Base-by-base conservation (phyloP, 2,888 invertebrate genomes). In the Agrotis ipsilon region DNA sequence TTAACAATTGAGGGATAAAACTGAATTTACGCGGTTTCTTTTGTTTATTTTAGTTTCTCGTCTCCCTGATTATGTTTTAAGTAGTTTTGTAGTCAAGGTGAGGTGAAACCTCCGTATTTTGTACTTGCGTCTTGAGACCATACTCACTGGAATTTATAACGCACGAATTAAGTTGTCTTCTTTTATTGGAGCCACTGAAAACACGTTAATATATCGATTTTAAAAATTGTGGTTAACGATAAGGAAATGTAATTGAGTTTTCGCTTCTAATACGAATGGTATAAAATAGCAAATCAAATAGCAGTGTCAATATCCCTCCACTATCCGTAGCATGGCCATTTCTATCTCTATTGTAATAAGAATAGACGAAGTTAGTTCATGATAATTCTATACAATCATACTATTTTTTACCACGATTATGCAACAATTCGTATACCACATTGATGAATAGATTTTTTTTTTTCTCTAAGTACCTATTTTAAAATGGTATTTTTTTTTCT, bases 1-100 rank as follows among this genome's bases (percentile, higher is more conserved):
- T 82, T 79, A 60, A 68, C 66, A 82, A 69, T 68, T 52, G 67
- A 51, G 58, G 16, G 51, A 68, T 66, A 52, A 57, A 72, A 68
- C 61, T 78, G 64, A 75, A 79, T 62, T 67, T 51, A 61, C 48
- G n/a, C 52, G 21, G 16, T 18, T 65, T 48, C 43, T 67, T 61
- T 61, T 65, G 14, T 80, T 80, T 57, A 61, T 72, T 72, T 81
- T 57, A 9, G 18, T 21, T 9, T 16, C 2, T 21, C 39, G 32
- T 32, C 18, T 67, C 19, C 19, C 18, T 78, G 49, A 67, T 78
- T 78, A 66, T 45, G 16, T 69, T 77, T 64, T 54, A 67, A 59
- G 63, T 64, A 68, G 48, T 27, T 74, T 52, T 52, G 43, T 68
- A 48, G 63, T 63, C 57, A 24, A 11, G n/a, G 16, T 46, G 45